These are phyloP conservation scores for Dicerorhinus sumatrensis DNA, from an alignment of 2,113 vertebrate species.

Conservation along the genomic window DNA sequence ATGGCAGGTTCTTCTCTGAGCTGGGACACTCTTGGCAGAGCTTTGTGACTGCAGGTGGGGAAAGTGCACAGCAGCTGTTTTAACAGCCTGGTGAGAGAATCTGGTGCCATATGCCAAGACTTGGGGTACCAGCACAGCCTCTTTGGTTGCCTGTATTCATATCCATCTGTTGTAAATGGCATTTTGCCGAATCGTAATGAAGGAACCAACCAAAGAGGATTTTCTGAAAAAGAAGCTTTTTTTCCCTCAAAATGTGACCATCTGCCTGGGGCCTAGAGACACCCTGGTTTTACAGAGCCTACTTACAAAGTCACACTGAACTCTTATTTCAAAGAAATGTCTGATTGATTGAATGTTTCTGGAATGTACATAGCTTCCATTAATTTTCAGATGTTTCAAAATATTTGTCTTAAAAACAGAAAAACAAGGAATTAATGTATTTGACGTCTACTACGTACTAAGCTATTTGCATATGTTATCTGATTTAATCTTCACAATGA, in stretches of 20 bases:
- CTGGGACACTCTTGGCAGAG: constrained; percentile 45
- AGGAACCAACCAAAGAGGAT: constrained; percentile 67
- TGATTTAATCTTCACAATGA: constrained; percentile 8
- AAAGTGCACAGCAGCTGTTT: constrained; percentile 73
- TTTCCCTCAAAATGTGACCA: constrained; percentile 48
- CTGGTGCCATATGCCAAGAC: constrained; percentile 58
- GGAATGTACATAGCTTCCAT: background rate
- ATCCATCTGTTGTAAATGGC: constrained; percentile 82
- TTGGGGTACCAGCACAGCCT: constrained; percentile 48
- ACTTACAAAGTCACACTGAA: constrained; percentile 28
- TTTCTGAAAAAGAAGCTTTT: constrained; percentile 53
- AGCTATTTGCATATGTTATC: background rate
- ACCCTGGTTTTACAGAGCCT: constrained; percentile 15
- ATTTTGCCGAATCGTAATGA: constrained; percentile 67
- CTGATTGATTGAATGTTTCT: constrained; percentile 38
- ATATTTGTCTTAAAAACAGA: constrained; percentile 27
- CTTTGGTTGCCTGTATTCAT: constrained; percentile 73
- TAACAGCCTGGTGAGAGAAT: constrained; percentile 72
- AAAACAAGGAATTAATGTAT: background rate
- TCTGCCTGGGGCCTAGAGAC: constrained; percentile 52
- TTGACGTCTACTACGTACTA: background rate
- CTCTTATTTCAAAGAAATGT: constrained; percentile 38
- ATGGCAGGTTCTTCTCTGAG: background rate
- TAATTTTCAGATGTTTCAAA: constrained; percentile 64
- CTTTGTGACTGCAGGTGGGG: constrained; percentile 57